A percentile compares a stretch with the other conserved stretches of the same genome.
These are phyloP conservation scores for Tachystola acroxantha DNA, from an alignment of 2,888 invertebrate species.

Conservation along the genomic window DNA sequence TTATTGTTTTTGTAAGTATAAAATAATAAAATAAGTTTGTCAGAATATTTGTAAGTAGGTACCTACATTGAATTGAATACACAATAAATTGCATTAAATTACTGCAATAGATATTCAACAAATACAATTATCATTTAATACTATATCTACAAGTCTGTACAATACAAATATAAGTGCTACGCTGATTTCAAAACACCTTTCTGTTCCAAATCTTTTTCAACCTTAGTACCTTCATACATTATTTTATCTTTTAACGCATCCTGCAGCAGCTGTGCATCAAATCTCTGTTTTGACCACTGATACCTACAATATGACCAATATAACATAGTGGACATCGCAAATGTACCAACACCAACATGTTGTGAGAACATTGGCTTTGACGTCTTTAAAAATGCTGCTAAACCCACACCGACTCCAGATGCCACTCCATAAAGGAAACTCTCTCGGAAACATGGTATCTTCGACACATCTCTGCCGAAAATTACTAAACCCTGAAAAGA, in stretches of 20 bases:
- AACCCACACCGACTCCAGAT: slow-evolving; percentile 82
- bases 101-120: too few species aligned
- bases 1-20: too few species aligned
- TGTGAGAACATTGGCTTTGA: slow-evolving; percentile 81
- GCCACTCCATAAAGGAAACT: slow-evolving; percentile 86
- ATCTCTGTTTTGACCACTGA: slow-evolving; percentile 81
- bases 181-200: slow-evolving; percentile 60
- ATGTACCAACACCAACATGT: slow-evolving; percentile 82
- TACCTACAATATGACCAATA: slow-evolving; percentile 87
- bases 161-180: slow-evolving; percentile 17
- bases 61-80: too few species aligned
- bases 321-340: slow-evolving; percentile 79
- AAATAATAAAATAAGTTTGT: too few species aligned
- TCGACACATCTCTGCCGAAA: slow-evolving; percentile 84
- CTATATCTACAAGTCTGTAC: too few species aligned
- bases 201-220: slow-evolving; percentile 66
- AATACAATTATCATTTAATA: too few species aligned
- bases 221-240: slow-evolving; percentile 80
- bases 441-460: slow-evolving; percentile 89
- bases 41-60: too few species aligned
- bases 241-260: slow-evolving; percentile 80
- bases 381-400: slow-evolving; percentile 85
- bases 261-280: slow-evolving; percentile 81
- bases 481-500: slow-evolving; percentile 74
- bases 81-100: too few species aligned